phyloP scores from a whole-genome alignment of 2,888 invertebrate genomes.

The Dermolepida albohirtum region DNA sequence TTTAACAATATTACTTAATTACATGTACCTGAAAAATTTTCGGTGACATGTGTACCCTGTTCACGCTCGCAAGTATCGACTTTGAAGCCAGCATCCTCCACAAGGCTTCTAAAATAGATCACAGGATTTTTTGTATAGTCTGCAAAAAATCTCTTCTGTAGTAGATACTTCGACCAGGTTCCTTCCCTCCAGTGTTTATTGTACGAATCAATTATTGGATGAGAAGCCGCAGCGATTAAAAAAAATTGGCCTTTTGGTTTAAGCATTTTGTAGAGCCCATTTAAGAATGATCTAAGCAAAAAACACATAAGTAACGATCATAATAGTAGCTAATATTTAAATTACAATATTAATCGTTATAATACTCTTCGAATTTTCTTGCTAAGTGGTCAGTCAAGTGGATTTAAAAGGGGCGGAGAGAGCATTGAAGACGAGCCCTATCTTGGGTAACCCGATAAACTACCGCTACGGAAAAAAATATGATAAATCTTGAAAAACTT shows the following conservation, averaged over 20 bases:
- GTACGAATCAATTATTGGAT: not conserved
- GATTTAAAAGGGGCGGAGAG: too few species aligned
- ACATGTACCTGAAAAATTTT: not conserved
- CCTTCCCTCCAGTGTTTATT: not conserved
- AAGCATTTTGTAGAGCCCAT: not conserved
- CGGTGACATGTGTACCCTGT: not conserved
- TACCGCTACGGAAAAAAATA: too few species aligned
- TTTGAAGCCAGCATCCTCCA: not conserved
- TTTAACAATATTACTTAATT: too few species aligned
- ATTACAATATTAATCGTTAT: too few species aligned
- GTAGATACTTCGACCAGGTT: slow-evolving; percentile 8
- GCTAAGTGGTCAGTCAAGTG: too few species aligned
- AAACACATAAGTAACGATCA: too few species aligned
- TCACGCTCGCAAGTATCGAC: not conserved
- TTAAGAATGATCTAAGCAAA: not conserved
- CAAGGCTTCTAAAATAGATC: not conserved
- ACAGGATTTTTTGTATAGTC: slow-evolving; percentile 8
- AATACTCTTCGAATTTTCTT: too few species aligned
- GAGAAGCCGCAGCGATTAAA: not conserved
- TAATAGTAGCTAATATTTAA: too few species aligned
- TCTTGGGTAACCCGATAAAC: too few species aligned
- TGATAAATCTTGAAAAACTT: too few species aligned
- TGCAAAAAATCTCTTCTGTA: not conserved
- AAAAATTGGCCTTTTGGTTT: slow-evolving; percentile 23
- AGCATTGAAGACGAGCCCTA: too few species aligned